phyloP scores from a whole-genome alignment of 92 coral and sea anemone genomes.

The Ricordea florida region DNA sequence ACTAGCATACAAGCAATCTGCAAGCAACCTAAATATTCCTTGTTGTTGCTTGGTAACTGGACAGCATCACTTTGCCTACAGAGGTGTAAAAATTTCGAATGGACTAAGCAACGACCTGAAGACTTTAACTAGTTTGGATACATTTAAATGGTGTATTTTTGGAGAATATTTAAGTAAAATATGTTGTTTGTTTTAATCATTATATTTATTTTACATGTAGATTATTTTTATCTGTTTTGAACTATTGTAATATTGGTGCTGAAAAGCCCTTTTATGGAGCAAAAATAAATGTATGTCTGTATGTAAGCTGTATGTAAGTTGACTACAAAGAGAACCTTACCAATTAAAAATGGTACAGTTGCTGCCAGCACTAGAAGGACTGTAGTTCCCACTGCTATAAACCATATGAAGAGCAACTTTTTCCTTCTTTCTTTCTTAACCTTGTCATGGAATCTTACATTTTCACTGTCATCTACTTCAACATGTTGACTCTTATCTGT shows the following conservation, averaged over 20 bases:
- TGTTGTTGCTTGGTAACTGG: not conserved
- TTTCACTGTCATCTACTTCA: too few relatives aligned
- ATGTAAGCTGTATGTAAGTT: too few relatives aligned
- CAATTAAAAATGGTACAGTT: constrained; percentile 24
- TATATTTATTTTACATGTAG: not conserved
- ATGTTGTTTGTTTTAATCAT: not conserved
- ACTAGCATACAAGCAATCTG: too few relatives aligned
- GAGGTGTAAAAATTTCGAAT: not conserved
- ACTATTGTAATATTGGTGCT: not conserved
- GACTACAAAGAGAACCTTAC: not conserved
- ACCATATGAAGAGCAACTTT: constrained; percentile 7
- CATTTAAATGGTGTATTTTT: not conserved
- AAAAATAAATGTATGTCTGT: too few relatives aligned
- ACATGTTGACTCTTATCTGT: too few relatives aligned
- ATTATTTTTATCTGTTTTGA: not conserved
- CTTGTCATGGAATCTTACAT: too few relatives aligned
- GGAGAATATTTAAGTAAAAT: not conserved
- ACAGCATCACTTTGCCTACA: not conserved
- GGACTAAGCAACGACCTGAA: not conserved
- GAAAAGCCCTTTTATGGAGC: not conserved
- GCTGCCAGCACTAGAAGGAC: constrained; percentile 31
- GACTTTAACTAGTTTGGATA: not conserved
- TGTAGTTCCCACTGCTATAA: constrained; percentile 4
- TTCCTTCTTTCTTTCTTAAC: not conserved
- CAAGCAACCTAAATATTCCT: not conserved